Conservation (phyloP, 2,797 vertebrate species). For the Syngnathus acus region DNA sequence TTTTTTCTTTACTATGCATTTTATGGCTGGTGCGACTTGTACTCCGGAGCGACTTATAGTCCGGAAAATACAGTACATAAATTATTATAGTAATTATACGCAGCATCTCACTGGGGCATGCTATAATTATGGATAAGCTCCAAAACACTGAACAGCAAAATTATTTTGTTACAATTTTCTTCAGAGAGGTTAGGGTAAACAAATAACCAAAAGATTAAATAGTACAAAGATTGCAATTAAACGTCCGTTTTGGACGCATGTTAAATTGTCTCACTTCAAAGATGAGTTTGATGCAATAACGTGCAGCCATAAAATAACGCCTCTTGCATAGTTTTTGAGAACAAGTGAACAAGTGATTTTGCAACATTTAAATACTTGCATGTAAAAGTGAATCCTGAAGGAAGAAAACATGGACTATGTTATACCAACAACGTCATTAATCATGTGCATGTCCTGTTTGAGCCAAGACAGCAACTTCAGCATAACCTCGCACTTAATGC, state of each 20-base stretch:
- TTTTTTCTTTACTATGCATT: too few relatives aligned
- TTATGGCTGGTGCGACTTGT: too few relatives aligned
- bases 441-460: slow-evolving; percentile 32
- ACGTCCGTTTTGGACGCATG: background rate
- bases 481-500: slow-evolving; percentile 52
- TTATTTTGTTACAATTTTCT: background rate
- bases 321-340: background rate
- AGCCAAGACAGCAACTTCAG: slow-evolving; percentile 48
- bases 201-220: background rate
- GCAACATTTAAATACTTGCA: background rate
- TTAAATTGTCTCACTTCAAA: background rate
- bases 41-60: background rate
- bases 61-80: background rate
- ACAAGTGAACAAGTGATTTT: background rate
- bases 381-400: background rate
- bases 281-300: background rate
- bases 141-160: background rate
- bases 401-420: slow-evolving; percentile 19
- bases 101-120: background rate
- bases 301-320: background rate
- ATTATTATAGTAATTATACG: background rate
- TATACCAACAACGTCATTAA: slow-evolving; percentile 45
- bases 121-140: background rate
- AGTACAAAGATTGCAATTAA: background rate
- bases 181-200: background rate